Evolutionary conservation across 2,797 vertebrate species (phyloP), one percentile per base, ranked within the genome.

Genomic region (Bradypodion ventrale): DNA sequence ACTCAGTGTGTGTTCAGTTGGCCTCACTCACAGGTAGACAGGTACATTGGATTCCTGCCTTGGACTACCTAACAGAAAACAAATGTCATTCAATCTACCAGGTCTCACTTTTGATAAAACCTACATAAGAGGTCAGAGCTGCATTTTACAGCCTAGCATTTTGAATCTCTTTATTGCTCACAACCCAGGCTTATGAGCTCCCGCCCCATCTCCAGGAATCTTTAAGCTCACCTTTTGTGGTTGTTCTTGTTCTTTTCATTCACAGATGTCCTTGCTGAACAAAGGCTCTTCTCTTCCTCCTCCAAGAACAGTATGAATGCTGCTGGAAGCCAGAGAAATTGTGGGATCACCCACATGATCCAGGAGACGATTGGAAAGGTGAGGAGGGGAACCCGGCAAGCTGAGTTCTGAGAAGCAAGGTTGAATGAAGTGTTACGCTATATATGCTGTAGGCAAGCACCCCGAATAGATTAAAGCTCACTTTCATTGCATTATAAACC

Each of bases 291-390:
- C 0, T 0, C 85, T 4, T 5, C 66, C 32, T 87, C 89, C 0
- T 1, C 87, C 0, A 94, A 94, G 0, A 93, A 93, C 15, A 86
- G 89, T 46, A 80, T 89, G 72, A 82, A 91, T 74, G 85, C 91
- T 85, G 87, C 56, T 6, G 87, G 87, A 3, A 85, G 93, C 40
- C 66, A 42, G 84, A 89, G 29, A 77, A 84, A 90, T 49, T 90
- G 89, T 0, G 74, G 78, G 80, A 89, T 2, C 89, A 93, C 95
- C 81, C 89, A 44, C 0, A 40, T 91, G 88, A 95, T 96, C 89
- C 93, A 25, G 62, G 94, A 96, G 79, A 91, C 66, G 0, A 93
- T 95, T 6, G 93, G 93, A 77, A 96, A 96, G 95, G 96, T 96
- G 86, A 72, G 85, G 87, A 49, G 29, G 25, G 40, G 21, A 79